A percentile compares a stretch with the other conserved stretches of the same genome.
These are phyloP conservation scores for Sminthurides bifidus DNA, from an alignment of 1,140 invertebrate genomes.

Conservation along the genomic window DNA sequence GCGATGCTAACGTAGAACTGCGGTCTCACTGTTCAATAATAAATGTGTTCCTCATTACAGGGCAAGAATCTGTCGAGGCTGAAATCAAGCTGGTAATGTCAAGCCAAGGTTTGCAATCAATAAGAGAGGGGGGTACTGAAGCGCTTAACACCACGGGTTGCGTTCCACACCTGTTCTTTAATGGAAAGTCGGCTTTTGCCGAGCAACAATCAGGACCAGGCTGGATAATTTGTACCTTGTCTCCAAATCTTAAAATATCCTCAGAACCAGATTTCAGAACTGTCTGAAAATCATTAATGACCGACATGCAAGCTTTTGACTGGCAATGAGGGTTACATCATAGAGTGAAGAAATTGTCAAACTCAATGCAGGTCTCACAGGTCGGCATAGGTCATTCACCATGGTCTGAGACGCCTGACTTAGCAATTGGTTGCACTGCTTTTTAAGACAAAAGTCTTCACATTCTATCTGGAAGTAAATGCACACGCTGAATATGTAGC, in stretches of 20 bases:
- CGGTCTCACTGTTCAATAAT: constrained; percentile 23
- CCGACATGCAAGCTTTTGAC: not conserved
- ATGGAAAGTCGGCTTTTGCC: constrained; percentile 18
- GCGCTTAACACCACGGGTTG: constrained; percentile 23
- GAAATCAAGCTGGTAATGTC: constrained; percentile 26
- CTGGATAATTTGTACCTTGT: constrained; percentile 24
- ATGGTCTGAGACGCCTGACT: constrained; percentile 28
- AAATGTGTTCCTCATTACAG: constrained; percentile 28
- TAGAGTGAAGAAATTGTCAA: not conserved
- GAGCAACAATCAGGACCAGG: constrained; percentile 23
- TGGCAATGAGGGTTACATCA: not conserved
- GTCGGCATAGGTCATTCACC: constrained; percentile 24
- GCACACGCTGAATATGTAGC: no score
- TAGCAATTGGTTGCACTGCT: constrained; percentile 26
- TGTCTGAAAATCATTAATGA: not conserved
- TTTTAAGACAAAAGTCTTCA: constrained; percentile 17
- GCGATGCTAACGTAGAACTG: not conserved
- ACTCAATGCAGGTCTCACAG: constrained; percentile 5
- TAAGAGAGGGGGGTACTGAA: constrained; percentile 17
- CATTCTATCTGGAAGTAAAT: constrained; percentile 15
- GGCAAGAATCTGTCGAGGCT: constrained; percentile 20
- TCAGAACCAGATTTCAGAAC: constrained; percentile 3
- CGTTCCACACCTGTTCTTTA: constrained; percentile 14
- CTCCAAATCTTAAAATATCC: constrained; percentile 20
- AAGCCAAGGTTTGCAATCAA: constrained; percentile 24